A percentile compares a stretch with the other conserved stretches of the same genome.
These are phyloP conservation scores for Lichenostomus cassidix DNA, from an alignment of 2,113 vertebrate genomes.

Conservation along the genomic window DNA sequence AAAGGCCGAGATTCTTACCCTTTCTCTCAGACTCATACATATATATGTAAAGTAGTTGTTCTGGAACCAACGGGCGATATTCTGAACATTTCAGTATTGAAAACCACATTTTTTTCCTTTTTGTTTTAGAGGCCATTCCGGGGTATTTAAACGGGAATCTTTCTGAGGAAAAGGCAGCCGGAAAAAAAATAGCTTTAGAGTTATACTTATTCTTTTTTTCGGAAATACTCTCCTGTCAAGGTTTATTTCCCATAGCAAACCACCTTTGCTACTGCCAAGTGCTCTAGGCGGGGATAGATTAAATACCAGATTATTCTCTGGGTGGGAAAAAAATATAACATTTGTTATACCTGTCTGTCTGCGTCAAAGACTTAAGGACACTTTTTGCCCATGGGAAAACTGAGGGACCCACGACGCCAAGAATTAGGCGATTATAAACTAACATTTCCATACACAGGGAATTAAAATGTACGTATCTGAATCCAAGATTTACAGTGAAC, in stretches of 20 bases:
- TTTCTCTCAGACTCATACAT: not conserved
- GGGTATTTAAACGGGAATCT: not conserved
- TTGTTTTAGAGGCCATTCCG: not conserved
- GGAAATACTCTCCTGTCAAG: conserved; percentile 73
- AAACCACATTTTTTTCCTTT: not conserved
- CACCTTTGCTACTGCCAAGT: conserved; percentile 64
- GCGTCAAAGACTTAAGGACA: not conserved
- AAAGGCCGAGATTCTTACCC: not conserved
- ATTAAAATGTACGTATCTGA: not conserved
- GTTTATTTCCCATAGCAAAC: conserved; percentile 77
- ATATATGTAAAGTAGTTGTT: not conserved
- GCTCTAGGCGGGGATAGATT: conserved; percentile 50
- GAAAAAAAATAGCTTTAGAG: conserved; percentile 13
- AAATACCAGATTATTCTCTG: conserved; percentile 46
- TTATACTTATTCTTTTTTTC: conserved; percentile 44
- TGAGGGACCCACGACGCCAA: not conserved
- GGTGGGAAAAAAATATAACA: conserved; percentile 26
- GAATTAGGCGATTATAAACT: not conserved
- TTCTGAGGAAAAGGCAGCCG: not conserved
- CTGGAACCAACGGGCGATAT: not conserved
- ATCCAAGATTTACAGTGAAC: not conserved
- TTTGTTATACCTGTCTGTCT: not conserved
- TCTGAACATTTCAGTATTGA: not conserved
- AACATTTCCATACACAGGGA: not conserved
- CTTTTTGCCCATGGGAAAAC: not conserved